A percentile compares a stretch with the other conserved stretches of the same genome.
phyloP scores from a whole-genome alignment of 2,888 invertebrate species.

The Cheilosia urbana region DNA sequence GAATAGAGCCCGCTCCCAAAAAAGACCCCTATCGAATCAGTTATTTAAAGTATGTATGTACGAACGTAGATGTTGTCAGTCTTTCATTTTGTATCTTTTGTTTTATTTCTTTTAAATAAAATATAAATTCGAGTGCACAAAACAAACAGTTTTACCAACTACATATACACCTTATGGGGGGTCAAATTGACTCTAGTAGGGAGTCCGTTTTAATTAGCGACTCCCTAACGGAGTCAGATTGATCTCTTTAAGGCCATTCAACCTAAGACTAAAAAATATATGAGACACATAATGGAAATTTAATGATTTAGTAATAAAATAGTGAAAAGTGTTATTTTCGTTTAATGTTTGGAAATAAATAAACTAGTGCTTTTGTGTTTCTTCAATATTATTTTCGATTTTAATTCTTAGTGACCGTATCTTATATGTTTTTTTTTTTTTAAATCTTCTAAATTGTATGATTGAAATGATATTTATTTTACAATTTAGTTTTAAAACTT shows the following conservation, averaged over 20 bases:
- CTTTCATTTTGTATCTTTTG: background rate
- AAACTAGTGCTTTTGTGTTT: constrained; percentile 27
- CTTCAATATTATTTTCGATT: too few species aligned
- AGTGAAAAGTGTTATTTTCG: constrained; percentile 53
- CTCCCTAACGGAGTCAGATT: constrained; percentile 99
- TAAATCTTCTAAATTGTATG: too few species aligned
- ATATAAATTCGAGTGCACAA: constrained; percentile 5
- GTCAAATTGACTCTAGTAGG: constrained; percentile 99
- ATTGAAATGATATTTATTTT: too few species aligned
- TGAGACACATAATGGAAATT: constrained; percentile 1
- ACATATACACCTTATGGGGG: constrained; percentile 88
- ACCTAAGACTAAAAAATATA: constrained; percentile 79
- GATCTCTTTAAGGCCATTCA: constrained; percentile 92
- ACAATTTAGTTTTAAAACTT: too few species aligned
- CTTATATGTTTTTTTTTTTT: too few species aligned
- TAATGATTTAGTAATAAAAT: background rate
- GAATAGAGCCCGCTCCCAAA: background rate
- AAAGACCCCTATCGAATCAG: constrained; percentile 1
- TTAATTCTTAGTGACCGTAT: too few species aligned
- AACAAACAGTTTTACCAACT: background rate
- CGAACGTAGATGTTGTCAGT: too few species aligned
- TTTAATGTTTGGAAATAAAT: background rate
- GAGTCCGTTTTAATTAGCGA: constrained; percentile 95
- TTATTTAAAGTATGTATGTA: constrained; percentile 14
- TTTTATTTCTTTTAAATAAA: constrained; percentile 19